phyloP scores from a whole-genome alignment of 2,113 vertebrate species.

The Montifringilla adamsi region DNA sequence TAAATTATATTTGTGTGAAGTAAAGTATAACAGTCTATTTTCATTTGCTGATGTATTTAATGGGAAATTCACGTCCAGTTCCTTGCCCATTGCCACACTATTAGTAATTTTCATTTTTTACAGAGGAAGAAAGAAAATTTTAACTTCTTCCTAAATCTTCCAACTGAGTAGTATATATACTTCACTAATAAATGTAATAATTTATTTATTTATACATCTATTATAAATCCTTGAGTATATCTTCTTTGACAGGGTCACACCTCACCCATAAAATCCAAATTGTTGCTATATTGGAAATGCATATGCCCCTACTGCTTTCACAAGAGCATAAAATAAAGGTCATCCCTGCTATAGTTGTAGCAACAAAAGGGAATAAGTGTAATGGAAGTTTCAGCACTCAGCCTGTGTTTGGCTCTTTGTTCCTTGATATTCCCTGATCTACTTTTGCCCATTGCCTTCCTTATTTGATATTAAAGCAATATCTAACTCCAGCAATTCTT shows the following conservation, averaged over 20 bases:
- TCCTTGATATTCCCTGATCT: not conserved
- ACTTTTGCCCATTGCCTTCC: not conserved
- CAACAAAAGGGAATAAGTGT: not conserved
- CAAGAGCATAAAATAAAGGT: not conserved
- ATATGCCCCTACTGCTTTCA: not conserved
- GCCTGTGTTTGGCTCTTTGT: not conserved
- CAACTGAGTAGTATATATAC: not conserved
- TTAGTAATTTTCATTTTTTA: not conserved
- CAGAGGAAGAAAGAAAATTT: rapidly evolving
- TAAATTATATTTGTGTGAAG: not conserved
- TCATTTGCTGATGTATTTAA: not conserved
- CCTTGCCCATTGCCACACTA: not conserved
- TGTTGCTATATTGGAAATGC: not conserved
- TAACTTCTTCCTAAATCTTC: not conserved
- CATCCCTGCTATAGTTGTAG: not conserved
- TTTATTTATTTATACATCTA: not conserved
- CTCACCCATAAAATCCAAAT: not conserved
- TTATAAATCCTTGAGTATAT: not conserved
- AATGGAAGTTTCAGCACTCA: not conserved
- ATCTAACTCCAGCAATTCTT: not conserved
- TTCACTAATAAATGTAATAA: not conserved
- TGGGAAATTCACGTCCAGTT: not conserved
- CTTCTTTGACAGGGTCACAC: not conserved
- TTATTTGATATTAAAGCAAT: not conserved
- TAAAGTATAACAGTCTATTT: not conserved